Conservation (phyloP, 1,140 invertebrate genomes). For the Papilio polyxenes region DNA sequence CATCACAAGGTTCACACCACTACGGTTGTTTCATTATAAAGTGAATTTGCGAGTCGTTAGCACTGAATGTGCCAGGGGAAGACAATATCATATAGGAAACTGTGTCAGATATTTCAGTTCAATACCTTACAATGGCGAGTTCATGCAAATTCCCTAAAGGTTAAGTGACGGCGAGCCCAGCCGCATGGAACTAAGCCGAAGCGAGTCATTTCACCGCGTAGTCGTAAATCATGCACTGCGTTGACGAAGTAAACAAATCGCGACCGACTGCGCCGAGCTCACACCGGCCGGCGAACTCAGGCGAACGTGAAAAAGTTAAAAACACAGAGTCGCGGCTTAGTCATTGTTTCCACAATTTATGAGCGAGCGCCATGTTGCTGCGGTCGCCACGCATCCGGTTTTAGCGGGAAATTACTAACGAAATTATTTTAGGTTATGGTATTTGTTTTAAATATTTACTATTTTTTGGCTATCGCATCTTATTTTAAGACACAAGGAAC, state of each 20-base stretch:
- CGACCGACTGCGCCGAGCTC: slow-evolving; percentile 37
- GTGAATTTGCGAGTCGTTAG: background rate
- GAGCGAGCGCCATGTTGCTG: slow-evolving; percentile 32
- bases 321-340: slow-evolving; percentile 38
- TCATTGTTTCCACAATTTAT: slow-evolving; percentile 45
- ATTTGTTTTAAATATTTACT: slow-evolving; percentile 8
- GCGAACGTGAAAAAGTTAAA: slow-evolving; percentile 41
- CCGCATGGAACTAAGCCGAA: slow-evolving; percentile 11
- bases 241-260: slow-evolving; percentile 36
- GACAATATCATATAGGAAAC: background rate
- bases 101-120: slow-evolving; percentile 12
- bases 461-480: background rate
- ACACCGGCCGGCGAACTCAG: background rate
- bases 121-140: background rate
- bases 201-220: slow-evolving; percentile 23
- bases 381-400: slow-evolving; percentile 34
- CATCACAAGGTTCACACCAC: background rate
- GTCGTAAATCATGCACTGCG: slow-evolving; percentile 32
- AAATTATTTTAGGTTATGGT: slow-evolving; percentile 33
- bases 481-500: background rate
- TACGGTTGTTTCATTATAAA: background rate
- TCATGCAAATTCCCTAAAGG: slow-evolving; percentile 30
- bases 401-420: slow-evolving; percentile 30
- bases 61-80: background rate
- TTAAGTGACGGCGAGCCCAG: slow-evolving; percentile 18